Conservation (phyloP, 2,113 vertebrate species). For the Thryonomys swinderianus region DNA sequence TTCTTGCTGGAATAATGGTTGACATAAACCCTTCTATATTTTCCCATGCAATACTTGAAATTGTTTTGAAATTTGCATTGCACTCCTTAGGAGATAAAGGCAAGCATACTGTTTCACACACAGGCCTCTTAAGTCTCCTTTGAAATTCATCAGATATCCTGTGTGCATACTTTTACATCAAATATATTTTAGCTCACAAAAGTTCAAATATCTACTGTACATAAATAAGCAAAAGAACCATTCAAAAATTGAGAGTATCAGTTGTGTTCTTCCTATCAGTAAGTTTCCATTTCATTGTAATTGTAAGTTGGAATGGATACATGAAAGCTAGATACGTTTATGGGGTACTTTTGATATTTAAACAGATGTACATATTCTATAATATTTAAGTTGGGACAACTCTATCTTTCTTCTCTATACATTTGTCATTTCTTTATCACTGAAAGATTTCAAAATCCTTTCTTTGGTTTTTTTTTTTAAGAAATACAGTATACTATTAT, state of each 20-base stretch:
- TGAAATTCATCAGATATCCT: constrained; percentile 24
- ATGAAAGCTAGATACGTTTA: background rate
- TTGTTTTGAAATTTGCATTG: background rate
- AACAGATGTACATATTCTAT: background rate
- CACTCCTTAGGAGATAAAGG: background rate
- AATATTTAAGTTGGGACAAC: background rate
- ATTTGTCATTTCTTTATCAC: background rate
- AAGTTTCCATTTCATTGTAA: background rate
- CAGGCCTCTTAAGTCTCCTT: background rate
- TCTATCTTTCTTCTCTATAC: background rate
- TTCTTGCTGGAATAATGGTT: background rate
- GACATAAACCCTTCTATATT: background rate
- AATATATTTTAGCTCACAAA: background rate
- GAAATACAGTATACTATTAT: background rate
- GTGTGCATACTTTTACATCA: constrained; percentile 11
- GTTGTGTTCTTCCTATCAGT: background rate
- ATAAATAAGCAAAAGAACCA: background rate
- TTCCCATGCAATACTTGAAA: background rate
- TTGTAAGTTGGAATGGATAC: too few relatives aligned
- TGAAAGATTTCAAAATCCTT: background rate
- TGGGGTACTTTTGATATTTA: background rate
- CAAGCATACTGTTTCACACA: background rate
- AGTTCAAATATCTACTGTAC: constrained; percentile 44
- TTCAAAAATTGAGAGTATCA: background rate
- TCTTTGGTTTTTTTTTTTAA: background rate